phyloP scores from a whole-genome alignment of 2,113 vertebrate genomes.

The Bucco capensis region DNA sequence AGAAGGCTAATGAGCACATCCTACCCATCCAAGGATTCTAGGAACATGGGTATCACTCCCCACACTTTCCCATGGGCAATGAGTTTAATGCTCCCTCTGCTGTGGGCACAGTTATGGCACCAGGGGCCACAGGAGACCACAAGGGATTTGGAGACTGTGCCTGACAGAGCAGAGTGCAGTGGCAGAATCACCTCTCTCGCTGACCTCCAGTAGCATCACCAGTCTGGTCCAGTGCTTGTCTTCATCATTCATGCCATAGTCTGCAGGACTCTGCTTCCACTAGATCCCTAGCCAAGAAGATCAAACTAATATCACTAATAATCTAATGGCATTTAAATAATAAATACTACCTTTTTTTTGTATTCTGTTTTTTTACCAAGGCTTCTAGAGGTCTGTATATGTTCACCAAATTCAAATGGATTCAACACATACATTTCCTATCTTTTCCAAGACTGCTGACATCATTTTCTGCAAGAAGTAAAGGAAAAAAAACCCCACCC shows the following conservation, averaged over 20 bases:
- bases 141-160: too few relatives aligned
- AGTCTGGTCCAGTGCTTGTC: background rate
- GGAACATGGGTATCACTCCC: too few relatives aligned
- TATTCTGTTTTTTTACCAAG: background rate
- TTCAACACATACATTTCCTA: background rate
- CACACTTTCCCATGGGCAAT: too few relatives aligned
- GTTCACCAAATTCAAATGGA: background rate
- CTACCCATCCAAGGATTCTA: too few relatives aligned
- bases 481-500: background rate
- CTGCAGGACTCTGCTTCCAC: background rate
- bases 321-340: background rate
- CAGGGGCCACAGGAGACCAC: too few relatives aligned
- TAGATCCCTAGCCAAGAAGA: background rate
- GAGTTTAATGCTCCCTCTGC: too few relatives aligned
- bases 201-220: background rate
- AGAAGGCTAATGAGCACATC: too few relatives aligned
- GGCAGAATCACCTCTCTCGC: background rate
- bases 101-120: too few relatives aligned
- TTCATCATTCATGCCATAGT: background rate
- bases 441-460: background rate
- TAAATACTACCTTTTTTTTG: too few relatives aligned
- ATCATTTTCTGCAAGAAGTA: background rate
- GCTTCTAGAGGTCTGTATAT: background rate
- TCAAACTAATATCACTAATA: background rate
- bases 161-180: too few relatives aligned